Conservation (phyloP, 2,888 invertebrate species). For the Leucophenga montana region DNA sequence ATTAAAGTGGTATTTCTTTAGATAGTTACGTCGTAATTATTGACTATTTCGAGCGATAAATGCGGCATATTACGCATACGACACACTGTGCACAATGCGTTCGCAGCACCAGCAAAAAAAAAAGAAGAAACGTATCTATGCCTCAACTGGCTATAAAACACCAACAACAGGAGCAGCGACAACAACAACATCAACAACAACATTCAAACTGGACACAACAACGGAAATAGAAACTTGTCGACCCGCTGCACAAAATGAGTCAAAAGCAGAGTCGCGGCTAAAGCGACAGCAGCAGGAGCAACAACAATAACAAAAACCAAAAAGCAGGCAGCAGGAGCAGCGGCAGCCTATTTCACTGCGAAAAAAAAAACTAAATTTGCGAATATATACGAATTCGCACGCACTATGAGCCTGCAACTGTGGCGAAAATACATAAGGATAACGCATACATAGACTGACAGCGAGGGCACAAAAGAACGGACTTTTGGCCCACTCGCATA, state of each 20-base stretch:
- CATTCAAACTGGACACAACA: slow-evolving; percentile 39
- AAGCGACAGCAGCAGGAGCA: neutral
- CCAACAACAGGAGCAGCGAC: slow-evolving; percentile 32
- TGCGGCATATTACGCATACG: too few relatives aligned
- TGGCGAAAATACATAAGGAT: slow-evolving; percentile 13
- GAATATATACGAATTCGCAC: slow-evolving; percentile 12
- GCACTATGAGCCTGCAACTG: slow-evolving; percentile 40
- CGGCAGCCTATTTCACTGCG: slow-evolving; percentile 10
- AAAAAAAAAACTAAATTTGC: neutral
- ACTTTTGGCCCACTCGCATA: neutral
- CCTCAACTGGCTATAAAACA: neutral
- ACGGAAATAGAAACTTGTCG: slow-evolving; percentile 17
- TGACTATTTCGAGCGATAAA: too few relatives aligned
- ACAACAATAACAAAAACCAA: neutral
- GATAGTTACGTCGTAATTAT: too few relatives aligned
- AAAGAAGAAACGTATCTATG: too few relatives aligned
- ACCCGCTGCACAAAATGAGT: neutral
- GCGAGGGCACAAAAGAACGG: neutral
- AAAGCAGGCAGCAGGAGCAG: neutral
- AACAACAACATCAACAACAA: slow-evolving; percentile 28
- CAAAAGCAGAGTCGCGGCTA: neutral
- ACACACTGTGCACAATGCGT: too few relatives aligned
- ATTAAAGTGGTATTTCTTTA: too few relatives aligned
- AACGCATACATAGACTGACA: slow-evolving; percentile 16
- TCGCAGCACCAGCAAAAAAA: too few relatives aligned